Base-by-base conservation (phyloP, 2,888 invertebrate species). In the Drosophila mettleri region DNA sequence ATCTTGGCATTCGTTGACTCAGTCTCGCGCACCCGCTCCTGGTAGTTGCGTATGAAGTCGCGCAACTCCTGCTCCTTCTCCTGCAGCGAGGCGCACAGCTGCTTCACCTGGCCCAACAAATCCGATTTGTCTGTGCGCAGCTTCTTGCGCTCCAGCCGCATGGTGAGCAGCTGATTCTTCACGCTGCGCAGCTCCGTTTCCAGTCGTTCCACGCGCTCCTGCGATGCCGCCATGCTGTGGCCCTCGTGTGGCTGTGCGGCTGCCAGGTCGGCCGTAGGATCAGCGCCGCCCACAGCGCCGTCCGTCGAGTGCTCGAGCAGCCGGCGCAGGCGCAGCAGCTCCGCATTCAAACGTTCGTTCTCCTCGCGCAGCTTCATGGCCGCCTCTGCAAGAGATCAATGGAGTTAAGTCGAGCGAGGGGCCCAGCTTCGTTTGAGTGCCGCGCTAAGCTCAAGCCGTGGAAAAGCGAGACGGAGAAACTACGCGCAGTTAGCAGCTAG, bases 111-210 rank as follows among this genome's bases (percentile, higher is more conserved):
- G 91, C 96, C 96, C 81, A 98, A 93, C 74, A 98, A 94, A 93
- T 98, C 98, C 90, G 96, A 96, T 93, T 98, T 98, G 93, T 98
- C 98, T 14, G 97, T 96, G 93, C 98, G 97, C 91, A 98, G 93
- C 75, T 97, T 94, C 92, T 98, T 97, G 70, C 98, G 94, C 92
- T 98, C 98, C 67, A 96, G 95, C 92, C 98, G 97, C 89, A 98
- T 93, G 59, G 96, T 97, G 94, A 90, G 69, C 48, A 92, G 76
- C 73, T 92, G 92, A 46, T 88, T 91, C 82, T 92, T 92, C 3
- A 92, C 91, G 49, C 88, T 81, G 59, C 92, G 91, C 55, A 92
- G 80, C 89, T 93, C 92, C 83, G 92, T 89, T 64, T 92, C 92
- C 46, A 92, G 78, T 92, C 81, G 94, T 89, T 90, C 95, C 89